Evolutionary conservation across 2,113 vertebrate genomes (phyloP).

Genomic region (Dasyurus viverrinus): DNA sequence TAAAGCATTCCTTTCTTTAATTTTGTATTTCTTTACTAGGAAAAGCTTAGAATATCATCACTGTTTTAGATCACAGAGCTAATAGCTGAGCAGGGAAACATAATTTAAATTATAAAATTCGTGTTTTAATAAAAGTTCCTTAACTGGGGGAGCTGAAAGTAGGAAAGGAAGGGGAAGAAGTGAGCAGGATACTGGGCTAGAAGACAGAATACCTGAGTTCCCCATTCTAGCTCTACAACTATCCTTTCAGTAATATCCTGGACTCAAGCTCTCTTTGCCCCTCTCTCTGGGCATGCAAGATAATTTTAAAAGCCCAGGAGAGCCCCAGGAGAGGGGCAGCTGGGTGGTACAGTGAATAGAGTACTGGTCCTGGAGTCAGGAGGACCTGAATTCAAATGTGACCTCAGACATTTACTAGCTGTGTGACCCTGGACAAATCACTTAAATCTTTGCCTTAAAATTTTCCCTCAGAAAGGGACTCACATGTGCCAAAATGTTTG

Average conservation of each 20-base stretch:
- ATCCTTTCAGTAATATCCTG: background rate
- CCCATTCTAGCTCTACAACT: background rate
- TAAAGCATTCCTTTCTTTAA: conserved; percentile 97
- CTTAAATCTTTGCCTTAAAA: no score
- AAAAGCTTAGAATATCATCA: conserved; percentile 92
- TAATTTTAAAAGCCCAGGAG: background rate
- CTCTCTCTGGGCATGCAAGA: background rate
- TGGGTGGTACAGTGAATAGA: no score
- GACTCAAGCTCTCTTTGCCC: background rate
- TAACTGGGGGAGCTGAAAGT: conserved; percentile 67
- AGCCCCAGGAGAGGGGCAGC: background rate
- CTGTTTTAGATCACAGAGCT: conserved; percentile 87
- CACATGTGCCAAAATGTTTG: no score
- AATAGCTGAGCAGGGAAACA: conserved; percentile 90
- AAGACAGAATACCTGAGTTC: background rate
- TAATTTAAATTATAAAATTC: conserved; percentile 97
- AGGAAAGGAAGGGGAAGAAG: no score
- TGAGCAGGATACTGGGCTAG: background rate
- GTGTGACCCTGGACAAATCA: no score
- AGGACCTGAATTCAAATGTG: no score
- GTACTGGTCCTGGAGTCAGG: no score
- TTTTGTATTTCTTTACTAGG: conserved; percentile 98
- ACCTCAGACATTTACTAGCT: no score
- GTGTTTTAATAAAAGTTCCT: conserved; percentile 99
- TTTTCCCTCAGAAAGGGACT: no score